Evolutionary conservation across 2,888 invertebrate species (phyloP), one percentile per base, ranked within the genome.

Genomic region (Cryptocheilus praepositus): DNA sequence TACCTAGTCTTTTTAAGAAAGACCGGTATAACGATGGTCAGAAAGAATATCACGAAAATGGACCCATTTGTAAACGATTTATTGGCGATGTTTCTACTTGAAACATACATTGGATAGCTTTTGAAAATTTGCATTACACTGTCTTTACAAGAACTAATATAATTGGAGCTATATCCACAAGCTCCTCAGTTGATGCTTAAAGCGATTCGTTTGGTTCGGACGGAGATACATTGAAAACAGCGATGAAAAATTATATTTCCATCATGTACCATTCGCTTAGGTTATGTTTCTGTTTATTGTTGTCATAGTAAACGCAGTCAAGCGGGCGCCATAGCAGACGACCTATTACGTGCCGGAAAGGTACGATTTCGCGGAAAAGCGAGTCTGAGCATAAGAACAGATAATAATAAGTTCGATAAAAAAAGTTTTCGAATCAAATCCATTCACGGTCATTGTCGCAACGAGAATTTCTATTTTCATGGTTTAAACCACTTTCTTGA

Each of bases 241-340:
- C 18, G 44, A 8, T 51, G 25, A 36, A 49, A 46, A 15, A 51
- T 56, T 25, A n/a, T 22, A 28, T n/a, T 22, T 19, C 11, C 13
- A 2, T 52, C 7, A 55, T 28, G 18, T 19, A 51, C 49, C 36
- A 65, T 28, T 67, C 8, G 13, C 43, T n/a, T 19, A 65, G 82
- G 80, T 80, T 81, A 78, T 71, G 60, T 71, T 78, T 70, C 56
- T 70, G 65, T 71, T 77, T 75, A 75, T 62, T 74, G 66, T 76
- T 66, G 73, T 51, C 73, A n/a, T 55, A 36, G 55, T 2, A 18
- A 55, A 55, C 36, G 28, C 28, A 11, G 25, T 0, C 13, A 36
- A 36, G 36, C 36, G 11, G 19, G 22, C 25, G 13, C 22, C 21
- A 13, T 53, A 25, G 16, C 7, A 22, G n/a, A 28, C 16, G 16